phyloP scores from a whole-genome alignment of 2,888 invertebrate species.

The Tipula helvola region DNA sequence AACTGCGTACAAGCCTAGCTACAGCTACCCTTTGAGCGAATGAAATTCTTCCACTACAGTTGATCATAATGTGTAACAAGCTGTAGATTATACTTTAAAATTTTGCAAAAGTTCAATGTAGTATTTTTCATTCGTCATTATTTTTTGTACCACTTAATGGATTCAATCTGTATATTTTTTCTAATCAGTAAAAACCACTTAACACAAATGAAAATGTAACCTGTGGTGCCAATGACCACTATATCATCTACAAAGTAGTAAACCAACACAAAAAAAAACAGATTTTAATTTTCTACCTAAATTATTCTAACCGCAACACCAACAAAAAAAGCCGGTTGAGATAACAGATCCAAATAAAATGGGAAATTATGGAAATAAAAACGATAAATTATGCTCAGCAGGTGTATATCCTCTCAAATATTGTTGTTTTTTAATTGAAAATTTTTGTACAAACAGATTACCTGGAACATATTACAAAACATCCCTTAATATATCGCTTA shows the following conservation, averaged over 20 bases:
- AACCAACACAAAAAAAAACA: background rate
- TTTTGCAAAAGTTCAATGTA: too few species aligned
- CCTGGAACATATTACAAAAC: conserved; percentile 15
- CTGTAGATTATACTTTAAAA: too few species aligned
- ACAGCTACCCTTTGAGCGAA: too few species aligned
- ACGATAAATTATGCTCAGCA: background rate
- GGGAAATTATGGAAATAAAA: background rate
- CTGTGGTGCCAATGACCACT: background rate
- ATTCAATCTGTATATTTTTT: too few species aligned
- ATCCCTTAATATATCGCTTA: conserved; percentile 11
- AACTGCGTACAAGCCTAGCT: too few species aligned
- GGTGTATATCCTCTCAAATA: background rate
- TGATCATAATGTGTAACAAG: too few species aligned
- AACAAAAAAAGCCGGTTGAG: background rate
- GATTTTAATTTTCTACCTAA: background rate
- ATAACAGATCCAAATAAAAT: background rate
- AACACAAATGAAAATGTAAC: background rate
- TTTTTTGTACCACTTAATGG: too few species aligned
- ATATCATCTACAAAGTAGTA: background rate
- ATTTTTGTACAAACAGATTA: background rate
- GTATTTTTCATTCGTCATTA: too few species aligned
- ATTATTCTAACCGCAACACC: background rate
- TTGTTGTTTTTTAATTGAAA: conserved; percentile 8
- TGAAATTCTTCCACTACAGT: too few species aligned
- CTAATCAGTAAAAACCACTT: background rate